Conservation (phyloP, 2,113 vertebrate genomes). For the Pelusios castaneus region DNA sequence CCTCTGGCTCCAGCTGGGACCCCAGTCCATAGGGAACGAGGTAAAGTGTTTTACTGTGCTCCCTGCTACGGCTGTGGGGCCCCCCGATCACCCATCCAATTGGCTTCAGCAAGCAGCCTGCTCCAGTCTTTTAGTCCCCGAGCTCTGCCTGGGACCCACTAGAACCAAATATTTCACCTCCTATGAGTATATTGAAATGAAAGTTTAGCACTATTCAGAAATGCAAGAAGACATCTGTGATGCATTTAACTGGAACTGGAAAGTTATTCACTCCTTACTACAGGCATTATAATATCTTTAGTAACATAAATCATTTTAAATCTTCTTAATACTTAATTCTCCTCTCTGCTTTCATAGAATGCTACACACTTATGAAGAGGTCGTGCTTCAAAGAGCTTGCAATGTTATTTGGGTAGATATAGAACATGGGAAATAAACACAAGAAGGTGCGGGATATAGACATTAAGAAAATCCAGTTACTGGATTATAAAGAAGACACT, state of each 20-base stretch:
- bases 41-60: too few relatives aligned
- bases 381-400: background rate
- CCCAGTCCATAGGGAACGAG: too few relatives aligned
- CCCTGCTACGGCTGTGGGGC: too few relatives aligned
- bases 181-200: accelerated
- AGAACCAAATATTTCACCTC: background rate
- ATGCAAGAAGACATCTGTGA: accelerated
- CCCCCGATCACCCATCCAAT: too few relatives aligned
- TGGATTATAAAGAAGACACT: background rate
- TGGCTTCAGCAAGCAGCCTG: too few relatives aligned
- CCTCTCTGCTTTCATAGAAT: accelerated
- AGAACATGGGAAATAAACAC: background rate
- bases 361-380: background rate
- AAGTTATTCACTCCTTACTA: background rate
- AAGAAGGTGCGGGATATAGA: background rate
- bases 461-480: background rate
- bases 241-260: background rate
- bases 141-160: too few relatives aligned
- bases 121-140: too few relatives aligned
- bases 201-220: background rate
- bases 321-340: background rate
- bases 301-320: accelerated
- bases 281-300: background rate
- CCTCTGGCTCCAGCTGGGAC: too few relatives aligned
- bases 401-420: background rate